These are phyloP conservation scores for Spialia ferax DNA, from an alignment of 2,888 invertebrate genomes.

Conservation along the genomic window DNA sequence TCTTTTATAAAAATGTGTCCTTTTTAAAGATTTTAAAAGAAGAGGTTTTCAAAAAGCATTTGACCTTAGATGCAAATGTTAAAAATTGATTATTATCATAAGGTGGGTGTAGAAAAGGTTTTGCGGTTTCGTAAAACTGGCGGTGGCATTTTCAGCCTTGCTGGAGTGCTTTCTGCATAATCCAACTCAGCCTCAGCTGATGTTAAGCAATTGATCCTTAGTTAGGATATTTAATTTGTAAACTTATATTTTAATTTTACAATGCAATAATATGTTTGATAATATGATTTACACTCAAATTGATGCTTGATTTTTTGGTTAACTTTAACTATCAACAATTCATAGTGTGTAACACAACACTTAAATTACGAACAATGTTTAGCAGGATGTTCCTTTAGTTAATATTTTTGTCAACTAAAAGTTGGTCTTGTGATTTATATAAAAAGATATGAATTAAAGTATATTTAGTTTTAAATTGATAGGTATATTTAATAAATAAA, in stretches of 20 bases:
- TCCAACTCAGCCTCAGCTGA: not conserved
- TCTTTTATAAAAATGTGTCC: not conserved
- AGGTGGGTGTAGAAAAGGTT: not conserved
- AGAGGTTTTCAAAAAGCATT: not conserved
- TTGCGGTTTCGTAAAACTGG: too few species aligned
- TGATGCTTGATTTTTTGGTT: slow-evolving; percentile 5
- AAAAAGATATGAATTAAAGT: slow-evolving; percentile 75
- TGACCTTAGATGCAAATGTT: not conserved
- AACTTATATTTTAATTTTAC: not conserved
- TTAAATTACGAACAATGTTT: slow-evolving; percentile 48
- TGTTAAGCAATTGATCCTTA: not conserved
- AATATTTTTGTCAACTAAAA: slow-evolving; percentile 78
- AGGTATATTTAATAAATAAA: slow-evolving; percentile 73
- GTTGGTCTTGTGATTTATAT: slow-evolving; percentile 85
- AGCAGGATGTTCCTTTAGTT: slow-evolving; percentile 60
- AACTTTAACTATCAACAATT: too few species aligned
- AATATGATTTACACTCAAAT: not conserved
- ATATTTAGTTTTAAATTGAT: slow-evolving; percentile 76
- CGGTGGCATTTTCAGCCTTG: too few species aligned
- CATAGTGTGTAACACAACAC: slow-evolving; percentile 55
- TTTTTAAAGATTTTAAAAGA: too few species aligned
- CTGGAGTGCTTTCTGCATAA: not conserved
- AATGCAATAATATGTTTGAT: slow-evolving; percentile 28
- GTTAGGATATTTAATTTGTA: not conserved
- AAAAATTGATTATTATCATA: not conserved